Percentiles rank a stretch among this genome's conserved stretches.
These are phyloP conservation scores for Trichomycterus rosablanca DNA, from an alignment of 2,113 vertebrate genomes.

Conservation along the genomic window DNA sequence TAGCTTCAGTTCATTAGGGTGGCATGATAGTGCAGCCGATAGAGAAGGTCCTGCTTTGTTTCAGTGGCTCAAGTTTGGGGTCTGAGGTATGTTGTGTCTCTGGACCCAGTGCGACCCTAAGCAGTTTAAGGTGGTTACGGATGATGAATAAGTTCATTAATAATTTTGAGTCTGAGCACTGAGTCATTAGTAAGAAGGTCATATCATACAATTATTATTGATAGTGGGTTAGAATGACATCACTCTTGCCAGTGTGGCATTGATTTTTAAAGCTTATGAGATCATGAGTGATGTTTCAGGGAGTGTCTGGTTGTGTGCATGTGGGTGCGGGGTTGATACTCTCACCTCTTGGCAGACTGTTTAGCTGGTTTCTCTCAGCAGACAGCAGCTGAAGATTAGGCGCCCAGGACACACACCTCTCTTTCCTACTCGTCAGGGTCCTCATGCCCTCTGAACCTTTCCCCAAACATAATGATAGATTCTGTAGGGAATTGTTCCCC, in stretches of 20 bases:
- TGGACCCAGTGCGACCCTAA: no score
- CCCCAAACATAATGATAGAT: slow-evolving; percentile 60
- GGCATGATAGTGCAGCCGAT: no score
- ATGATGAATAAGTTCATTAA: no score
- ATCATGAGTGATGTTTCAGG: background rate
- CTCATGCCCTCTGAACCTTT: background rate
- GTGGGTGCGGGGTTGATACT: slow-evolving; percentile 19
- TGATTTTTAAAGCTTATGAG: background rate
- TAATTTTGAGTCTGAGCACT: no score
- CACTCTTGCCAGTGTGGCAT: slow-evolving; percentile 1
- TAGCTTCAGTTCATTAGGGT: no score
- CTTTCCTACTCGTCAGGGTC: slow-evolving; percentile 17
- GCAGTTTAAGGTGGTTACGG: no score
- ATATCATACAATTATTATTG: no score
- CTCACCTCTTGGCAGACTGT: slow-evolving; percentile 77
- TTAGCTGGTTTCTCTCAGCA: slow-evolving; percentile 73
- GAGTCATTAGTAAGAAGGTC: no score
- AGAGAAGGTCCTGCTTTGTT: no score
- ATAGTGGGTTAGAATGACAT: background rate
- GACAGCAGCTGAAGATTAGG: slow-evolving; percentile 66
- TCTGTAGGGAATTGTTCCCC: slow-evolving; percentile 60
- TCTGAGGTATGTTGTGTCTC: no score
- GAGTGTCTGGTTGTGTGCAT: slow-evolving; percentile 27
- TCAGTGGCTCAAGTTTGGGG: no score
- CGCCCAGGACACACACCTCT: slow-evolving; percentile 61